These are phyloP conservation scores for Cryptomyrus ogoouensis DNA, from an alignment of 2,113 vertebrate genomes.

Conservation along the genomic window DNA sequence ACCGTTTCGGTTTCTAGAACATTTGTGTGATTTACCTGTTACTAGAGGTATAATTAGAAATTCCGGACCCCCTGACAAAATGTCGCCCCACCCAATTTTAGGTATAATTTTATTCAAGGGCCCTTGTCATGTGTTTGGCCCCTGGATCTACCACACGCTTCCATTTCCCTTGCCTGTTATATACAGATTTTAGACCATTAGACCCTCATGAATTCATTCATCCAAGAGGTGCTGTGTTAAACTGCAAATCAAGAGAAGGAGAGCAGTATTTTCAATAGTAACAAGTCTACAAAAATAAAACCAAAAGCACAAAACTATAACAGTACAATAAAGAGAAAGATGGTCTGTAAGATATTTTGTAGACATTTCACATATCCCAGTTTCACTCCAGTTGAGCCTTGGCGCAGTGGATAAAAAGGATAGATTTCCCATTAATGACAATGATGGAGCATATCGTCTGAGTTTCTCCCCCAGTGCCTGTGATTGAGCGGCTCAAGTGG, in stretches of 20 bases:
- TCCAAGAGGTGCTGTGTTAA: not conserved
- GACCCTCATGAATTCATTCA: not conserved
- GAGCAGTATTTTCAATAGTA: not conserved
- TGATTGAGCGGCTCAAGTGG: not conserved
- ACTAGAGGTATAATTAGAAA: not conserved
- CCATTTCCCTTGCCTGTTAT: not conserved
- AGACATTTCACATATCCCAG: not conserved
- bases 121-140: no score
- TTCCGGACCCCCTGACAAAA: not conserved
- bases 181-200: not conserved
- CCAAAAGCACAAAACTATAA: not conserved
- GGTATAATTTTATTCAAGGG: not conserved
- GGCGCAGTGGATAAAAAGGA: not conserved
- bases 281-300: not conserved
- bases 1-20: not conserved
- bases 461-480: not conserved
- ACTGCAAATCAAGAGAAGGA: not conserved
- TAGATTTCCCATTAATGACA: not conserved
- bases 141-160: not conserved
- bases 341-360: not conserved
- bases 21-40: not conserved
- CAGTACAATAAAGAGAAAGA: not conserved
- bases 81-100: not conserved
- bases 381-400: not conserved
- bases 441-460: not conserved